Evolutionary conservation across 2,797 vertebrate species (phyloP).

Genomic region (Anguilla marmorata): DNA sequence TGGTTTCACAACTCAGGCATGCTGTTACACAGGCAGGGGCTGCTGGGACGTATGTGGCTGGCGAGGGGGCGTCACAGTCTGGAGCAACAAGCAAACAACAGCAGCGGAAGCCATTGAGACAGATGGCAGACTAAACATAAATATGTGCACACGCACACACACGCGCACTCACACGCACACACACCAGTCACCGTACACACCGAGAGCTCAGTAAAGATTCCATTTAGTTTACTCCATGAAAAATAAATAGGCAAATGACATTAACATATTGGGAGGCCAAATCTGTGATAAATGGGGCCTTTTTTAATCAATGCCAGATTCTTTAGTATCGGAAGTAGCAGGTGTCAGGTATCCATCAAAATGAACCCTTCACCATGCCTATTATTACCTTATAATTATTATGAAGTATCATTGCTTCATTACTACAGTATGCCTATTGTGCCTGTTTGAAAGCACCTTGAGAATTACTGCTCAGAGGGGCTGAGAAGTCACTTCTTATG

Average conservation of each 20-base stretch:
- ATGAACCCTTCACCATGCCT: not conserved
- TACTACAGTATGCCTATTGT: not conserved
- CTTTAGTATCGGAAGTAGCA: too few species aligned
- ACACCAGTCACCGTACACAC: not conserved
- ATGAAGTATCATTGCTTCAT: too few species aligned
- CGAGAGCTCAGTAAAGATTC: not conserved
- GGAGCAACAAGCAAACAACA: slow-evolving; percentile 3
- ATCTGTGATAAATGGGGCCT: not conserved
- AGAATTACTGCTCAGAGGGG: not conserved
- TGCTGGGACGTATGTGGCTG: not conserved
- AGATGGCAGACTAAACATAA: slow-evolving; percentile 3
- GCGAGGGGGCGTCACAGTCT: not conserved
- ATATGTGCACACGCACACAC: not conserved
- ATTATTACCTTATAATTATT: not conserved
- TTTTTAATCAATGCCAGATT: not conserved
- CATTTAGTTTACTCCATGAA: not conserved
- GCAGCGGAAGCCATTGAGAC: not conserved
- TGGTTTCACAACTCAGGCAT: not conserved
- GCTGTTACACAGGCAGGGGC: not conserved
- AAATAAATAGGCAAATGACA: not conserved
- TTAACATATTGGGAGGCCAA: not conserved
- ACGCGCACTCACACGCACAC: not conserved
- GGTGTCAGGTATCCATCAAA: too few species aligned
- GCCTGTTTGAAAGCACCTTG: not conserved
- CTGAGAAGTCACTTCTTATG: not conserved